A percentile compares a stretch with the other conserved stretches of the same genome.
phyloP scores from a whole-genome alignment of 2,888 invertebrate genomes.

The Apoda limacodes region DNA sequence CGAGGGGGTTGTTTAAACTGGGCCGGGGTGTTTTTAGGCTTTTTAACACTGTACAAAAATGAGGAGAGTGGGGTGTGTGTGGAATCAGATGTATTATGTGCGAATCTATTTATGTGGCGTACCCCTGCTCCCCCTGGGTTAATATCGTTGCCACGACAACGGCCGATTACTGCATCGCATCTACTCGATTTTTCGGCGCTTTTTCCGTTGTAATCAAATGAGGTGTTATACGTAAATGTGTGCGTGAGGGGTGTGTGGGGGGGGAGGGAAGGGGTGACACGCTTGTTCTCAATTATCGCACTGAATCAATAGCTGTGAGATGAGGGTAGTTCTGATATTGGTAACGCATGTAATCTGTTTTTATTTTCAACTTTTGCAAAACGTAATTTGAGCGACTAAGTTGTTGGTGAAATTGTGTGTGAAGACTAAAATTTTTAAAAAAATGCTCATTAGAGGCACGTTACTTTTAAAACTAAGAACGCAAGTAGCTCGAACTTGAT shows the following conservation, averaged over 20 bases:
- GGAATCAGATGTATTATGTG: constrained; percentile 63
- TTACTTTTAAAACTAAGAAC: no score
- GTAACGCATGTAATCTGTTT: neutral
- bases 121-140: constrained; percentile 39
- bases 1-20: constrained; percentile 45
- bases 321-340: constrained; percentile 52
- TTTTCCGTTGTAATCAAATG: constrained; percentile 71
- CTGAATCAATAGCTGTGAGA: constrained; percentile 68
- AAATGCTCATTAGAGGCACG: no score
- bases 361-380: neutral
- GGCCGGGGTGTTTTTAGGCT: constrained; percentile 57
- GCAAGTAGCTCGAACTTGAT: no score
- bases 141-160: constrained; percentile 62
- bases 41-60: constrained; percentile 68
- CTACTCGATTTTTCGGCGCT: constrained; percentile 68
- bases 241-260: constrained; percentile 26
- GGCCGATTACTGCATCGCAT: constrained; percentile 63
- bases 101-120: constrained; percentile 64
- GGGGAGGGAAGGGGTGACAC: constrained; percentile 40
- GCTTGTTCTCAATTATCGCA: constrained; percentile 70
- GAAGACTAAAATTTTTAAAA: no score
- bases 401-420: no score
- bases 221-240: constrained; percentile 58
- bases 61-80: constrained; percentile 49
- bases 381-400: no score